Conservation (phyloP, 2,113 vertebrate genomes). For the Kobus ellipsiprymnus region DNA sequence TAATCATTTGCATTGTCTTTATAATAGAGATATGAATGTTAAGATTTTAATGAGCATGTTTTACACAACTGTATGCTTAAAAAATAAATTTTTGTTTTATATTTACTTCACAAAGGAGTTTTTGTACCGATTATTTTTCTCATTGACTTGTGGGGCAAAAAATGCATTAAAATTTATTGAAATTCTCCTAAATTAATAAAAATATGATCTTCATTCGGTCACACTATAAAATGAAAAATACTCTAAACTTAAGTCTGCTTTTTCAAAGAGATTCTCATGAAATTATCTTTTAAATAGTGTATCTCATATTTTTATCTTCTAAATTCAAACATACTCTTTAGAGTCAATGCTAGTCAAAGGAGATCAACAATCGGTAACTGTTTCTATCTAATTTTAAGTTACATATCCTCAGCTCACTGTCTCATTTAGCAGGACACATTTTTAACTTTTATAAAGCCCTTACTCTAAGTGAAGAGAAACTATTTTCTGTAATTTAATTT, state of each 20-base stretch:
- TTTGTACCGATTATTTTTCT: slow-evolving; percentile 66
- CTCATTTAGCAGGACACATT: slow-evolving; percentile 63
- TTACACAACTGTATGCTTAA: slow-evolving; percentile 51
- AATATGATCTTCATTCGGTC: slow-evolving; percentile 54
- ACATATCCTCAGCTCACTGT: slow-evolving; percentile 67
- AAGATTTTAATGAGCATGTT: slow-evolving; percentile 52
- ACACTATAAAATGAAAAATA: slow-evolving; percentile 34
- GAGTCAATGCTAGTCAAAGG: slow-evolving; percentile 74
- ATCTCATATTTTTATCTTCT: slow-evolving; percentile 47
- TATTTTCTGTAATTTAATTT: slow-evolving; percentile 47
- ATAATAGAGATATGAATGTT: slow-evolving; percentile 54
- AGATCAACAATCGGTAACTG: slow-evolving; percentile 76
- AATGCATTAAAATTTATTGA: slow-evolving; percentile 2
- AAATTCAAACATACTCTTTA: slow-evolving; percentile 77
- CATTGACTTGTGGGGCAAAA: slow-evolving; percentile 8
- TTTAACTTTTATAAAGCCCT: slow-evolving; percentile 59
- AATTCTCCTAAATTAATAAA: slow-evolving; percentile 42
- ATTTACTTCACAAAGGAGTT: slow-evolving; percentile 12
- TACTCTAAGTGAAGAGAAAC: slow-evolving; percentile 52
- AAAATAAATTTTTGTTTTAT: slow-evolving; percentile 19
- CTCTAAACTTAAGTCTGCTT: slow-evolving; percentile 31
- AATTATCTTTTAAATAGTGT: slow-evolving; percentile 65
- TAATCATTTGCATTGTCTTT: slow-evolving; percentile 56
- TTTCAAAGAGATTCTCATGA: slow-evolving; percentile 41
- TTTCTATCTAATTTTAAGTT: slow-evolving; percentile 74